Conservation (phyloP, 2,113 vertebrate species). For the Colius striatus region DNA sequence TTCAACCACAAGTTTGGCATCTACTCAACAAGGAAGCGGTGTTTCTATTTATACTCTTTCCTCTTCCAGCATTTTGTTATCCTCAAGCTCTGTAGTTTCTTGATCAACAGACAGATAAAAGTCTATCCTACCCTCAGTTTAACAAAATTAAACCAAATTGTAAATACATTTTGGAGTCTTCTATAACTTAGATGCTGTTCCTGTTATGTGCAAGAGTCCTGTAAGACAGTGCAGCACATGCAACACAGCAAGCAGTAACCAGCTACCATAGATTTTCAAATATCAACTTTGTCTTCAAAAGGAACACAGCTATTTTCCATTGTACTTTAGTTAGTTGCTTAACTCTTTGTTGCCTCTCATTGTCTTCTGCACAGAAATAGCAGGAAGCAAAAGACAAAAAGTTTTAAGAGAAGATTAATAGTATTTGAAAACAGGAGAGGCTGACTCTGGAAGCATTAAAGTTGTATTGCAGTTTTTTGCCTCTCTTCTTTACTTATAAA, state of each 20-base stretch:
- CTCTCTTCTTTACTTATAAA: not conserved
- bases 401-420: not conserved
- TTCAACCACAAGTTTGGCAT: slow-evolving; percentile 50
- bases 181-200: not conserved
- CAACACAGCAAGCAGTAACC: not conserved
- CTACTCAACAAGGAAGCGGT: slow-evolving; percentile 62
- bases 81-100: not conserved
- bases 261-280: not conserved
- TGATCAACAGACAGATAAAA: slow-evolving; percentile 21
- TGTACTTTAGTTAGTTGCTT: not conserved
- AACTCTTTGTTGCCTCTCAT: not conserved
- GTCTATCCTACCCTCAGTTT: not conserved
- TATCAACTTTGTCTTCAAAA: slow-evolving; percentile 1
- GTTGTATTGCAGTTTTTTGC: not conserved
- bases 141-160: slow-evolving; percentile 14
- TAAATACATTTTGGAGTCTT: not conserved
- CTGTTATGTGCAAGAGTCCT: not conserved
- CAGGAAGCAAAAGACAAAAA: not conserved
- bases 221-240: not conserved
- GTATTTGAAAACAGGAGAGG: not conserved
- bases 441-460: not conserved
- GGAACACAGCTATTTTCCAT: not conserved
- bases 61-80: slow-evolving; percentile 61
- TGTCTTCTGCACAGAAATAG: not conserved
- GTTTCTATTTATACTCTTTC: slow-evolving; percentile 67